Evolutionary conservation across 1,140 invertebrate species (phyloP), one percentile per base, ranked within the genome.

Genomic region (Proales similis): DNA sequence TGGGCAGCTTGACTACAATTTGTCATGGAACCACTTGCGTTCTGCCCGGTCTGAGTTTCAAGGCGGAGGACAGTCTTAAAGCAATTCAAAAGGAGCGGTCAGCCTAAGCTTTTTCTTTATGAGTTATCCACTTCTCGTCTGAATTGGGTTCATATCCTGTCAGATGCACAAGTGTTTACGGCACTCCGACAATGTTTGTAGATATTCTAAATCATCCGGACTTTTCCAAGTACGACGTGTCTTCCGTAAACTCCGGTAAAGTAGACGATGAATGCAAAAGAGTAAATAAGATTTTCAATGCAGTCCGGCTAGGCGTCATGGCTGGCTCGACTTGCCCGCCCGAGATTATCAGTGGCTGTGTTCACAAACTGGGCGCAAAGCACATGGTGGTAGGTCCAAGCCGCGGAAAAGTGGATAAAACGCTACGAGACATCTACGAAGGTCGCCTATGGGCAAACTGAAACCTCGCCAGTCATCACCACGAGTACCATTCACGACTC

Each of bases 171-270:
- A 47, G 26, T 62, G 26, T 62, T 14, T 62, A 46, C 68, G 92
- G 92, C 12, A 95, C 92, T 0, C 93, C 93, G 2, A 96, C 92
- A 0, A 97, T 98, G 92, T 90, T 87, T 72, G 85, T 95, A 60
- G 90, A 95, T 72, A 79, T 89, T 57, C 68, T 90, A 33, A 75
- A 78, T 49, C 72, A 71, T 29, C 72, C 70, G 1, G 63, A 73
- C 4, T 72, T 77, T 49, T 45, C 66, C n/a, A 66, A 68, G 19
- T 74, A 70, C 63, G 70, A 81, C 63, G 22, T 79, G 12, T 68
- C 67, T 7, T 72, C 71, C 1, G 60, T 81, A 33, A 26, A 26
- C 45, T 36, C 36, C 4, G 51, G 51, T 39, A n/a, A n/a, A n/a
- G n/a, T n/a, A n/a, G n/a, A n/a, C n/a, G n/a, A n/a, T n/a, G n/a